These are phyloP conservation scores for Planiliza haematocheilus DNA, from an alignment of 2,113 vertebrate species.

Conservation along the genomic window DNA sequence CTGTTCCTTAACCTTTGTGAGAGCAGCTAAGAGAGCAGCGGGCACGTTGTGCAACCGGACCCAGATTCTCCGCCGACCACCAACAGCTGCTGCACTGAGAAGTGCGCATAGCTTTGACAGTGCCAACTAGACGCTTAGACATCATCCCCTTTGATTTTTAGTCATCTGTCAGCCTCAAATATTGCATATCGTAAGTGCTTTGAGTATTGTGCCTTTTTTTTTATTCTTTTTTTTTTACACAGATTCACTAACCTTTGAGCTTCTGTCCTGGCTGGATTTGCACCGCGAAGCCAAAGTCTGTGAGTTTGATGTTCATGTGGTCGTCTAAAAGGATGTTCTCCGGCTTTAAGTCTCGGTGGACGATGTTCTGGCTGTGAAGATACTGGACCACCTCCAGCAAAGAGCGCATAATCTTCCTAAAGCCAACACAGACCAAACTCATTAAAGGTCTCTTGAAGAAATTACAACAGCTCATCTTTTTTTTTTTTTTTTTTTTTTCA, in stretches of 20 bases:
- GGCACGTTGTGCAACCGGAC: constrained; percentile 48
- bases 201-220: no score
- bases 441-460: neutral
- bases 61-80: constrained; percentile 43
- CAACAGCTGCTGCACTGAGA: constrained; percentile 44
- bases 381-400: constrained; percentile 92
- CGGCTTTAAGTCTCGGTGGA: constrained; percentile 96
- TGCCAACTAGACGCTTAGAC: neutral
- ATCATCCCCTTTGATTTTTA: neutral
- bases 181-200: no score
- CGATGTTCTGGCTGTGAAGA: constrained; percentile 91
- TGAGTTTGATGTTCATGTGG: constrained; percentile 96
- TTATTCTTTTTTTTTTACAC: no score
- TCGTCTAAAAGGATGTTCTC: constrained; percentile 98
- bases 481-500: neutral
- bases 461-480: neutral
- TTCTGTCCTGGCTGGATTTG: constrained; percentile 85
- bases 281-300: constrained; percentile 96
- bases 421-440: constrained; percentile 15
- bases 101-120: constrained; percentile 9
- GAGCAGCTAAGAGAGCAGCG: constrained; percentile 18
- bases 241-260: constrained; percentile 86
- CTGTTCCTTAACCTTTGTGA: constrained; percentile 70
- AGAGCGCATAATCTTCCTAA: constrained; percentile 94
- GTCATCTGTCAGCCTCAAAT: neutral